A percentile compares a stretch with the other conserved stretches of the same genome.
phyloP scores from a whole-genome alignment of 2,113 vertebrate species.

The Neodontobutis hainanensis region DNA sequence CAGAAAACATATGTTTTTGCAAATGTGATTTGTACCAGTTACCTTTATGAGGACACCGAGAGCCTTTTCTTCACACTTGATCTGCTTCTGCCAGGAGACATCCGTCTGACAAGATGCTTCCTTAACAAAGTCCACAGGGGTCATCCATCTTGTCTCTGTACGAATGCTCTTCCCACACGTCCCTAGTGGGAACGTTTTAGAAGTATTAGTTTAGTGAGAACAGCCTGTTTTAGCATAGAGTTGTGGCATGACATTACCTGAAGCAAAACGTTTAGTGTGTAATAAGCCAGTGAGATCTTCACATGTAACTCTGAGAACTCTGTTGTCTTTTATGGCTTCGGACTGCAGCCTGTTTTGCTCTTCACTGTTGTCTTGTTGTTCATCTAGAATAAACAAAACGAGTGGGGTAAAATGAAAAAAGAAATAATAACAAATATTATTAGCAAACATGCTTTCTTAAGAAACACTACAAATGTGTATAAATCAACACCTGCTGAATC shows the following conservation, averaged over 20 bases:
- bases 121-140: conserved; percentile 59
- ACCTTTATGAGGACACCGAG: conserved; percentile 64
- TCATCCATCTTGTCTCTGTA: conserved; percentile 73
- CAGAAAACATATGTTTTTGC: not conserved
- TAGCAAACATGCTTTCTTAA: not conserved
- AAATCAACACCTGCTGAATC: conserved; percentile 15
- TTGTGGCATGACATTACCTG: conserved; percentile 49
- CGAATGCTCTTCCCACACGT: conserved; percentile 69
- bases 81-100: conserved; percentile 65
- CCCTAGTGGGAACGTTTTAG: conserved; percentile 31
- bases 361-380: conserved; percentile 19
- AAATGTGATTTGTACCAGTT: not conserved
- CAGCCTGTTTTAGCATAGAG: not conserved
- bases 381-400: conserved; percentile 11
- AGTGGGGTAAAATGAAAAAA: not conserved
- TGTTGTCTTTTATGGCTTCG: not conserved
- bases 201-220: not conserved
- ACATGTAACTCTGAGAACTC: conserved; percentile 61
- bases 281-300: conserved; percentile 50
- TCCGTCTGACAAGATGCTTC: not conserved
- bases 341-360: not conserved
- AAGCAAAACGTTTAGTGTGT: conserved; percentile 61
- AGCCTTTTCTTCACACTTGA: conserved; percentile 58
- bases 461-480: not conserved
- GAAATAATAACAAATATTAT: not conserved